Conservation (phyloP, 2,113 vertebrate species). For the Actenoides lindsayi region DNA sequence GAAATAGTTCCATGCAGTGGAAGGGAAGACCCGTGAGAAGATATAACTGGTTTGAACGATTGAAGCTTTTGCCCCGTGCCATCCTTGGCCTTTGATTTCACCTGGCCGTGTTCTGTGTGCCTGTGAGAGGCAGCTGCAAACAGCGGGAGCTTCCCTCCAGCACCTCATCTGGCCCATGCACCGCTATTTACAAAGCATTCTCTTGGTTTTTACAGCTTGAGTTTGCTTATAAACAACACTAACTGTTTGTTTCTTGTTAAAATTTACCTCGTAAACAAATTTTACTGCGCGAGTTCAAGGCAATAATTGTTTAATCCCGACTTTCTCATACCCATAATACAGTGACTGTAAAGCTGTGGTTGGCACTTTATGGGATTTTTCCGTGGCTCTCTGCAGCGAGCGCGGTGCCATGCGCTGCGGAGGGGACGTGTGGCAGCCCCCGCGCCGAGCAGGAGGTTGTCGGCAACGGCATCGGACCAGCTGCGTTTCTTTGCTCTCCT, state of each 20-base stretch:
- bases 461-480: background rate
- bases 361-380: conserved; percentile 11
- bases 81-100: background rate
- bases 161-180: conserved; percentile 6
- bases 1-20: fast-evolving
- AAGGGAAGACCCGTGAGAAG: background rate
- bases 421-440: fast-evolving
- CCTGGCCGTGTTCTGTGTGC: background rate
- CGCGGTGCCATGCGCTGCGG: background rate
- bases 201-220: conserved; percentile 35
- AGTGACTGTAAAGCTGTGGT: conserved; percentile 46
- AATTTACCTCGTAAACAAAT: conserved; percentile 75
- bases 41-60: background rate
- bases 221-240: conserved; percentile 73
- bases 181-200: conserved; percentile 52
- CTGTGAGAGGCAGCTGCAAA: conserved; percentile 10
- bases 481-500: background rate
- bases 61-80: background rate
- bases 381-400: background rate
- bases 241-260: conserved; percentile 76
- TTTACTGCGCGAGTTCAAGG: conserved; percentile 57
- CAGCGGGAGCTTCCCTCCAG: conserved; percentile 14
- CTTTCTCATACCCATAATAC: conserved; percentile 1
- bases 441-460: fast-evolving
- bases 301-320: conserved; percentile 65